Base-by-base conservation (phyloP, 2,797 vertebrate genomes). In the Loris lydekkerianus region DNA sequence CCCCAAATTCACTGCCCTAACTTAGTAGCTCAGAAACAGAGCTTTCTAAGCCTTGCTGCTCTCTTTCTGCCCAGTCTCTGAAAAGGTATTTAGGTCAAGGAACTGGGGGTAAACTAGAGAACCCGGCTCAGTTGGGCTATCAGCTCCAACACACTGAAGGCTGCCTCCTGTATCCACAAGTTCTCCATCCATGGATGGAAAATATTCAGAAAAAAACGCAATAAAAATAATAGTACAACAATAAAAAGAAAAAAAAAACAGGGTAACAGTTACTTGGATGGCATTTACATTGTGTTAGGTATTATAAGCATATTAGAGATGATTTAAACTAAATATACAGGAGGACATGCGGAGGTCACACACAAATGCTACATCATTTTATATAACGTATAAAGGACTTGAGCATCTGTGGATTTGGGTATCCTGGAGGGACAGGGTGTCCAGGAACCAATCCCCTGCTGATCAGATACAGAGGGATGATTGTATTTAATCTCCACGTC, bases 11-110 rank as follows among this genome's bases (percentile, higher is more conserved):
- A 70, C 72, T 78, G 77, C 75, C 65, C 70, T 40, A n/a, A 53
- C 70, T 49, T 8, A 18, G 46, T 40, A 70, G 43, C 43, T 93
- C 21, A 6, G 56, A 75, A 76, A 56, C 17, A 67, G n/a, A 95
- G 49, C 27, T 63, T 34, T 73, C 14, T 34, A 65, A 46, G 49
- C 78, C 43, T 34, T 61, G 65, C 31, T 37, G 31, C 58, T 91
- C 49, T 15, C 63, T 53, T 82, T 46, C 60, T 61, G 76, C 63
- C 46, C 37, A 4, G 15, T 46, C 65, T 84, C 92, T 29, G 46
- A 77, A 70, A 80, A 86, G 56, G 49, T 65, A 87, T 69, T 76
- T 75, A 91, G 97, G 77, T 93, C 46, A 56, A 86, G 17, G 37
- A 46, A 34, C n/a, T 58, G 34, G 76, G 61, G 67, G 77, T 18